Evolutionary conservation across 2,888 invertebrate species (phyloP).

Genomic region (Andrena chrysosceles): DNA sequence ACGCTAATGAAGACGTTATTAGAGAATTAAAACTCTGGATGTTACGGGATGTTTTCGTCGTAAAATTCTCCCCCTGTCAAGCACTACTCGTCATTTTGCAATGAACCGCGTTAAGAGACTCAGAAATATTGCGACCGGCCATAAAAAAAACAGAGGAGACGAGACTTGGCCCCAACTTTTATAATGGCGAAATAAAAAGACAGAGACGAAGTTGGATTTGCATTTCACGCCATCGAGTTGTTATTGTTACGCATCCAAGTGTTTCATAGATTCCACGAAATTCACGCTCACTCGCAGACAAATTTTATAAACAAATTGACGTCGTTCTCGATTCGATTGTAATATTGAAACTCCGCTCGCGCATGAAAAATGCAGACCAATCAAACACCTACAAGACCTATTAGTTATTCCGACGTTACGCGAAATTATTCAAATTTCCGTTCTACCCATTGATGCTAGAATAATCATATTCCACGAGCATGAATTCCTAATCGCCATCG

Average conservation of each 20-base stretch:
- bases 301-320: conserved; percentile 19
- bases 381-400: not conserved
- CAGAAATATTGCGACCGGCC: conserved; percentile 74
- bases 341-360: not conserved
- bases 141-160: conserved; percentile 59
- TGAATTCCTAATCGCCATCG: conserved; percentile 41
- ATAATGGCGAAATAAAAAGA: conserved; percentile 79
- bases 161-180: conserved; percentile 72
- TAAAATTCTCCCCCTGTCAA: not conserved
- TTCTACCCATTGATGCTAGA: conserved; percentile 11
- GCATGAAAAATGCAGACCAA: not conserved
- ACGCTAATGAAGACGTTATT: not conserved
- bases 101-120: conserved; percentile 67
- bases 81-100: conserved; percentile 38
- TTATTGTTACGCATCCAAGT: conserved; percentile 70
- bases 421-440: conserved; percentile 60
- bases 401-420: conserved; percentile 1
- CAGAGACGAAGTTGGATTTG: conserved; percentile 72
- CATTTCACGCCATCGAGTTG: conserved; percentile 68
- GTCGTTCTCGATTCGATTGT: not conserved
- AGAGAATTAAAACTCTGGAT: not conserved
- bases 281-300: conserved; percentile 43
- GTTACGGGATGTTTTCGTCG: conserved; percentile 18
- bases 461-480: conserved; percentile 41
- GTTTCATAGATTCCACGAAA: conserved; percentile 74